Percentiles rank a stretch among this genome's conserved stretches.
phyloP scores from a whole-genome alignment of 2,113 vertebrate species.

The Polypterus senegalus region DNA sequence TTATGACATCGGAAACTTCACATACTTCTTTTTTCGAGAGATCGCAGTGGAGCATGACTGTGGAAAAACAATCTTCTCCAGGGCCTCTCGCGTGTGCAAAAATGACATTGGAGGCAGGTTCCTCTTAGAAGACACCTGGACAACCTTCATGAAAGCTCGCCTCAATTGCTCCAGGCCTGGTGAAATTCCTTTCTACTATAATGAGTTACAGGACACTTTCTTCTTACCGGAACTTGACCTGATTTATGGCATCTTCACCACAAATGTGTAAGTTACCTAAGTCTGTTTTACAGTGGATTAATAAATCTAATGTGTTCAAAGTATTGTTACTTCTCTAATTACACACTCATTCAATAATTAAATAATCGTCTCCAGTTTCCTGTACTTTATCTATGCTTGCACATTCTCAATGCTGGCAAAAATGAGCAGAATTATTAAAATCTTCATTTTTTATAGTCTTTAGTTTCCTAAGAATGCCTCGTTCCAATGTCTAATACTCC shows the following conservation, averaged over 20 bases:
- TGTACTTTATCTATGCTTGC: too few relatives aligned
- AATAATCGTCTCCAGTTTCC: too few relatives aligned
- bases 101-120: slow-evolving; percentile 92
- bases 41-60: slow-evolving; percentile 92
- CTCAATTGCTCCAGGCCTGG: slow-evolving; percentile 90
- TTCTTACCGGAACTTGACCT: slow-evolving; percentile 86
- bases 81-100: slow-evolving; percentile 83
- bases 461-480: too few relatives aligned
- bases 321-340: too few relatives aligned
- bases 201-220: slow-evolving; percentile 89
- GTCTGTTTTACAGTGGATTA: too few relatives aligned
- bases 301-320: too few relatives aligned
- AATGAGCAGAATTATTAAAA: too few relatives aligned
- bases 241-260: slow-evolving; percentile 91
- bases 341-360: too few relatives aligned
- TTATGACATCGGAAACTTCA: slow-evolving; percentile 89
- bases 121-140: slow-evolving; percentile 93
- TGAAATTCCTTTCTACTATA: slow-evolving; percentile 91
- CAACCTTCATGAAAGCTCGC: slow-evolving; percentile 94
- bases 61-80: slow-evolving; percentile 82
- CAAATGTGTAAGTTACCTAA: slow-evolving; percentile 74
- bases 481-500: too few relatives aligned
- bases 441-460: too few relatives aligned
- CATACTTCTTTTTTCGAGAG: slow-evolving; percentile 95
- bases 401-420: too few relatives aligned